These are phyloP conservation scores for Rhipidura dahli DNA, from an alignment of 2,113 vertebrate genomes.

Conservation along the genomic window DNA sequence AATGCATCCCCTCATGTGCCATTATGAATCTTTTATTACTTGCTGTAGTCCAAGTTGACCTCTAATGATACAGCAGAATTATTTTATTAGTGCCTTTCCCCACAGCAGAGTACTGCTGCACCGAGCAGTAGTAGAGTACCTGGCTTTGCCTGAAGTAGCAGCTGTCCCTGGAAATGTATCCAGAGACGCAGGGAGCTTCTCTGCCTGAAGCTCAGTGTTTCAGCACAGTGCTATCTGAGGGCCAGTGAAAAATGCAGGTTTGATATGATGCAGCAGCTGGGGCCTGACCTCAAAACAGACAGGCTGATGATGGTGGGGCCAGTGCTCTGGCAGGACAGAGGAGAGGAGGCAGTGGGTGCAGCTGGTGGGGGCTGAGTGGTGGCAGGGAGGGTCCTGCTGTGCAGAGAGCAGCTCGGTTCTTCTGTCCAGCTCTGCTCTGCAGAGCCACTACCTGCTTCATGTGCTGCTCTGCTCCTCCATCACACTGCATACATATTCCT, in stretches of 20 bases:
- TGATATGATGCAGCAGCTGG: rapidly evolving
- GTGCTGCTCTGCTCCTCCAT: neutral
- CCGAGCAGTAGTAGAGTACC: neutral
- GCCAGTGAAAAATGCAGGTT: neutral
- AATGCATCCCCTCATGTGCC: neutral
- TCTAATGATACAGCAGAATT: constrained; percentile 49
- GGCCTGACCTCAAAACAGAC: neutral
- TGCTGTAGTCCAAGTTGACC: neutral
- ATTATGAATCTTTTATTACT: constrained; percentile 48
- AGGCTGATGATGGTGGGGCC: rapidly evolving
- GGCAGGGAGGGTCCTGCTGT: neutral
- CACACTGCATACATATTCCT: rapidly evolving
- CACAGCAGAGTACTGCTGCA: neutral
- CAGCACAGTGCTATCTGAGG: neutral
- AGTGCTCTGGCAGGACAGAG: neutral
- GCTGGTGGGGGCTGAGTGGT: neutral
- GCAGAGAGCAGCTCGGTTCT: rapidly evolving
- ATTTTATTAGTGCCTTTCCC: neutral
- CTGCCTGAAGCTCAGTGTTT: neutral
- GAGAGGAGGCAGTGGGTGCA: neutral
- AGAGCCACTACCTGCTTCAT: rapidly evolving
- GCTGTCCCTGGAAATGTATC: neutral
- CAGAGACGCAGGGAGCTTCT: neutral
- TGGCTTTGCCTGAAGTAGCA: neutral
- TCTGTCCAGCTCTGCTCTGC: rapidly evolving